Percentiles rank a stretch among this genome's conserved stretches.
Conservation (phyloP, 2,113 vertebrate species). For the Brachyhypopomus gauderio region DNA sequence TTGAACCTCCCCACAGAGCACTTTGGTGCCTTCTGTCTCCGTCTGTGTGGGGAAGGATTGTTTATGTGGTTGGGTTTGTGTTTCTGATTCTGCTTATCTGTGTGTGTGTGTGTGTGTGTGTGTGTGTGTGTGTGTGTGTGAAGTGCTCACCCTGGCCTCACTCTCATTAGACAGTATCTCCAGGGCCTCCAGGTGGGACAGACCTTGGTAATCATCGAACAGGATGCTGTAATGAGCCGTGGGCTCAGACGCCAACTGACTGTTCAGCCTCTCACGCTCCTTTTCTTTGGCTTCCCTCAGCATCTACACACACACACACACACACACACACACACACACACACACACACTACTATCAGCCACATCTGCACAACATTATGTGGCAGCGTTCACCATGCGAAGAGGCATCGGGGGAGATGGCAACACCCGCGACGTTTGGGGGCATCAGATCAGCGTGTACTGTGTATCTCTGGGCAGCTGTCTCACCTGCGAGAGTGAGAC, state of each 20-base stretch:
- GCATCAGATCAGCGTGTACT: too few relatives aligned
- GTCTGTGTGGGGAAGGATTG: background rate
- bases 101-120: background rate
- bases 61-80: background rate
- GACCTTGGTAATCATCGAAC: slow-evolving; percentile 96
- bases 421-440: too few relatives aligned
- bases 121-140: background rate
- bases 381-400: too few relatives aligned
- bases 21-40: too few relatives aligned
- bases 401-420: too few relatives aligned
- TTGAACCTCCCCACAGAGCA: background rate
- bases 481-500: slow-evolving; percentile 92
- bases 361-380: too few relatives aligned
- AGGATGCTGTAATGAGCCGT: slow-evolving; percentile 93
- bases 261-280: slow-evolving; percentile 85
- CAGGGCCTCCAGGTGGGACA: slow-evolving; percentile 96
- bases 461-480: background rate
- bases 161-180: slow-evolving; percentile 98
- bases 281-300: slow-evolving; percentile 96
- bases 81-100: background rate
- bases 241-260: slow-evolving; percentile 82
- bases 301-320: slow-evolving; percentile 76
- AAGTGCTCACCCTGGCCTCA: slow-evolving; percentile 82
- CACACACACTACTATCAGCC: too few relatives aligned
- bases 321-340: too few relatives aligned